Percentiles rank a stretch among this genome's conserved stretches.
phyloP scores from a whole-genome alignment of 2,888 invertebrate genomes.

The Neuroscelio doddi region DNA sequence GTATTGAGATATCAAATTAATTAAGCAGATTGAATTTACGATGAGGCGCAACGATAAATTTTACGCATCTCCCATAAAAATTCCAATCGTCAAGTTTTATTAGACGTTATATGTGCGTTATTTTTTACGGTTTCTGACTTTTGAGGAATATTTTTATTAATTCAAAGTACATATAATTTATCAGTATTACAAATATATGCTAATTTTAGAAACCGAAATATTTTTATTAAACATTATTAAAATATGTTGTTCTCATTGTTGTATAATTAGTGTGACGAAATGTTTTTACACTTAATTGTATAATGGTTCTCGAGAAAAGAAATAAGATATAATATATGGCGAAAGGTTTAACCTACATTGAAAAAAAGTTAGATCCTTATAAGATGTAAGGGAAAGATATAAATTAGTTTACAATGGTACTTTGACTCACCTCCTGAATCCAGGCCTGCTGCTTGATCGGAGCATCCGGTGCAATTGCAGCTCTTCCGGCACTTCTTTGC shows the following conservation, averaged over 20 bases:
- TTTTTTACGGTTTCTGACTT: no score
- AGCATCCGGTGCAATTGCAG: constrained; percentile 83
- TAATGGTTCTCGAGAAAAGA: no score
- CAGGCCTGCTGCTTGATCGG: constrained; percentile 84
- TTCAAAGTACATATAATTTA: no score
- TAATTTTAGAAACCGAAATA: no score
- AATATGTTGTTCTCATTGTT: no score
- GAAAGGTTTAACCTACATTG: constrained; percentile 2
- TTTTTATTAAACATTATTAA: no score
- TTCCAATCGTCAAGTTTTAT: not conserved
- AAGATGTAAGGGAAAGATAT: constrained; percentile 12
- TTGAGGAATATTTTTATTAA: no score
- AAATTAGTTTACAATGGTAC: constrained; percentile 36
- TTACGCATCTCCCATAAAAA: not conserved
- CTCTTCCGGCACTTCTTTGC: constrained; percentile 72
- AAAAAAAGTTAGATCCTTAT: constrained; percentile 2
- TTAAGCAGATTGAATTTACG: not conserved
- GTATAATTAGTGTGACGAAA: no score
- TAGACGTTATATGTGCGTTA: no score
- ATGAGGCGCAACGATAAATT: not conserved
- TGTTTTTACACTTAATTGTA: no score
- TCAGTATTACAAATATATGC: no score
- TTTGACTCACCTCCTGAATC: constrained; percentile 73
- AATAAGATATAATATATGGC: not conserved
- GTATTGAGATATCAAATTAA: constrained; percentile 21